These are phyloP conservation scores for Parasteatoda tepidariorum DNA, from an alignment of 1,140 invertebrate genomes.

Conservation along the genomic window DNA sequence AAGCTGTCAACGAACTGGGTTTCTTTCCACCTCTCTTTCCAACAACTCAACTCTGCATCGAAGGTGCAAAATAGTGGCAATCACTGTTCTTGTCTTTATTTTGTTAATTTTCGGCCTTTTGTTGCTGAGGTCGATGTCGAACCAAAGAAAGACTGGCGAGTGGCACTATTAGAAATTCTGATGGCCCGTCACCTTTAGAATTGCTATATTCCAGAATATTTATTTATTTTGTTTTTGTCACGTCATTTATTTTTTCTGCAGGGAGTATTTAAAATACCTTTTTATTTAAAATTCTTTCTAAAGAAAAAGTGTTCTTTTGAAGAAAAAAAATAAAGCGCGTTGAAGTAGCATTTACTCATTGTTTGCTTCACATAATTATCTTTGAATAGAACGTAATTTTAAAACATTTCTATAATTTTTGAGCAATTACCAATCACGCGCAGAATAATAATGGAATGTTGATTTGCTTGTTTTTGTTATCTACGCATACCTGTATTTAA, in stretches of 20 bases:
- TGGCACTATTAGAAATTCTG: neutral
- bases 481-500: no score
- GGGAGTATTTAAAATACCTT: neutral
- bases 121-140: neutral
- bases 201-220: neutral
- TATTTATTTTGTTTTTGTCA: neutral
- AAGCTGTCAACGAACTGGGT: conserved; percentile 23
- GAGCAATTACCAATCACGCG: no score
- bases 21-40: neutral
- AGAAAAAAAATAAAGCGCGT: no score
- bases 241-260: neutral
- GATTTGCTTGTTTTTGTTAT: no score
- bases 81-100: conserved; percentile 4
- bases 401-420: no score
- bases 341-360: no score
- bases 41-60: neutral
- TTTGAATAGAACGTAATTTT: no score
- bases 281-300: no score
- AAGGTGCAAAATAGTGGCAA: neutral
- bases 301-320: no score
- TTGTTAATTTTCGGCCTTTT: conserved; percentile 14
- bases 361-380: no score
- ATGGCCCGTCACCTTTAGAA: neutral
- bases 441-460: no score
- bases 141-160: neutral